A percentile compares a stretch with the other conserved stretches of the same genome.
These are phyloP conservation scores for Petaurus breviceps DNA, from an alignment of 2,113 vertebrate genomes.

Conservation along the genomic window DNA sequence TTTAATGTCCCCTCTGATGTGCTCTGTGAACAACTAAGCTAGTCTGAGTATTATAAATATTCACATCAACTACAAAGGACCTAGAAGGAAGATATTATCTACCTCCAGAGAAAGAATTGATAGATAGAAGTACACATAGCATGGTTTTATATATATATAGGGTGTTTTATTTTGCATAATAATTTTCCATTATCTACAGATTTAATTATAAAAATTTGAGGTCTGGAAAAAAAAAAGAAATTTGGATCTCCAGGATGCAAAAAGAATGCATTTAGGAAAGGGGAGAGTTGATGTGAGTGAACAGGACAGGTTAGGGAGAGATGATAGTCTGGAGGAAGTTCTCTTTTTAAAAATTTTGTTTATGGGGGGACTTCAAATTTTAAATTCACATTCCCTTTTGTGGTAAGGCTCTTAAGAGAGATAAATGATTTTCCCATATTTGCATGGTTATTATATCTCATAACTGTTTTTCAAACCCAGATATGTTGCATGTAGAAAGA, in stretches of 20 bases:
- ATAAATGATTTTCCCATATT: neutral
- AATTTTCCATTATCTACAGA: neutral
- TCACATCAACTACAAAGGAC: no score
- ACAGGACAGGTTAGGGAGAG: neutral
- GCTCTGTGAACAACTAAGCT: no score
- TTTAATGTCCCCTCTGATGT: neutral
- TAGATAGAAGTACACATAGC: no score
- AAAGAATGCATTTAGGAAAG: neutral
- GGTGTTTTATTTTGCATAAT: neutral
- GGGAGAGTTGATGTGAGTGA: neutral
- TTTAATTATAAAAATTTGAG: neutral
- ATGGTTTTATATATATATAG: no score
- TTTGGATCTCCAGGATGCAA: neutral
- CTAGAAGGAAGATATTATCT: no score
- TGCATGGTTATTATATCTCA: neutral
- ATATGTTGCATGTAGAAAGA: neutral
- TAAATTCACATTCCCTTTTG: neutral
- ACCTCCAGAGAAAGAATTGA: no score
- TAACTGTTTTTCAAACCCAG: neutral
- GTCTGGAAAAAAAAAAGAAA: neutral
- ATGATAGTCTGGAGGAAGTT: neutral
- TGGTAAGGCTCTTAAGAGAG: neutral
- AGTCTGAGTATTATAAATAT: no score
- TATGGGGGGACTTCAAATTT: neutral
- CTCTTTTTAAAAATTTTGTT: neutral